Evolutionary conservation across 2,888 invertebrate species (phyloP), one percentile per base, ranked within the genome.

Genomic region (Clivina fossor): DNA sequence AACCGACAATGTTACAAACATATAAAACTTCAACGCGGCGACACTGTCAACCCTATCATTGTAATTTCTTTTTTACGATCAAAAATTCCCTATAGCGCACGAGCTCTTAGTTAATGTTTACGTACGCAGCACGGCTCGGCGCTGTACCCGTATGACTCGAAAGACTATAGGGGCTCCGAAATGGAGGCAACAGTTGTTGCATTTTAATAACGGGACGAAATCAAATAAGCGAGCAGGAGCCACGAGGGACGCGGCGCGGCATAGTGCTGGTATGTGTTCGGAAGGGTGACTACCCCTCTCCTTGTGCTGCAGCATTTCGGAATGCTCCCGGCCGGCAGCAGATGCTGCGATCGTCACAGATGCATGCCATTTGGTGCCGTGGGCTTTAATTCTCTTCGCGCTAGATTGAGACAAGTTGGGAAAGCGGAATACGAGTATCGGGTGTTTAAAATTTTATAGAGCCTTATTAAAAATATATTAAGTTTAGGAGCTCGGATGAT

Each of bases 161-260:
- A 24, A 22, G 49, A 24, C 20, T 16, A 11, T 7, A 19, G 22
- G 24, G 24, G 18, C 19, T 19, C 9, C 35, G 53, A 53, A 53
- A 53, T 53, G 37, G 53, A 35, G 53, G 53, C 53, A 53, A 53
- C 53, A 53, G 53, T 53, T 53, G 53, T 53, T 53, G 53, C 44
- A 53, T 53, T 53, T 53, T 53, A 53, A 53, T 53, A 53, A 53
- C 33, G 44, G 53, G 44, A 37, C 35, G 44, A 53, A 53, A 53
- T 53, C 53, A 53, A 53, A 53, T 53, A 43, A 53, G 44, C 43
- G 15, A 11, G 43, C 40, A 28, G 24, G 40, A 8, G 40, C 28
- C 13, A 16, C 22, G 33, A 18, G 24, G 19, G 16, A 9, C 13
- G 35, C 5, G 15, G 11, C n/a, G 35, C 35, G 2, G 2, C 30